phyloP scores from a whole-genome alignment of 2,888 invertebrate species.

The Sarcophaga rosellei region DNA sequence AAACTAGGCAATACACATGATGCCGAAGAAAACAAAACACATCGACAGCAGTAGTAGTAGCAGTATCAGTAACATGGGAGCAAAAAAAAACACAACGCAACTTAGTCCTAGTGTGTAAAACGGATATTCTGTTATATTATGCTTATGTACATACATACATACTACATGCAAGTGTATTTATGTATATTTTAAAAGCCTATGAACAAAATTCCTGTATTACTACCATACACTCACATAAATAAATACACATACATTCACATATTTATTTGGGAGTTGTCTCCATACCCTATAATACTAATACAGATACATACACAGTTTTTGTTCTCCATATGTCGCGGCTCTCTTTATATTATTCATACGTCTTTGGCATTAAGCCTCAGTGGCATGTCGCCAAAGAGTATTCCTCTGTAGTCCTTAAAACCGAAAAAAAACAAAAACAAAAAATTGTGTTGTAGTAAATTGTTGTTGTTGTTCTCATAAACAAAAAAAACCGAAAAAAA shows the following conservation, averaged over 20 bases:
- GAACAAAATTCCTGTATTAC: too few species aligned
- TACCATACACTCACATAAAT: too few species aligned
- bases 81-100: neutral
- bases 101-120: neutral
- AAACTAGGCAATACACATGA: conserved; percentile 26
- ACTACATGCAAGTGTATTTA: too few species aligned
- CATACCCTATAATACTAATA: conserved; percentile 29
- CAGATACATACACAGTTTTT: conserved; percentile 32
- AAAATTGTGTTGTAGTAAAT: conserved; percentile 64
- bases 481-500: conserved; percentile 50
- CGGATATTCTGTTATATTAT: too few species aligned
- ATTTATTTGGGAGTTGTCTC: conserved; percentile 64
- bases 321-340: neutral
- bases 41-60: neutral
- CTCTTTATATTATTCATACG: neutral
- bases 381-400: conserved; percentile 13
- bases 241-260: neutral
- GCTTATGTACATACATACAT: too few species aligned
- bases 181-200: too few species aligned
- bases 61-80: too few species aligned
- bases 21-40: neutral
- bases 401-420: conserved; percentile 38
- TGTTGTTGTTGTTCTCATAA: conserved; percentile 15
- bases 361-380: neutral
- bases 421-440: conserved; percentile 9